Conservation (phyloP, 2,888 invertebrate species). For the Lithophane semibrunnea region DNA sequence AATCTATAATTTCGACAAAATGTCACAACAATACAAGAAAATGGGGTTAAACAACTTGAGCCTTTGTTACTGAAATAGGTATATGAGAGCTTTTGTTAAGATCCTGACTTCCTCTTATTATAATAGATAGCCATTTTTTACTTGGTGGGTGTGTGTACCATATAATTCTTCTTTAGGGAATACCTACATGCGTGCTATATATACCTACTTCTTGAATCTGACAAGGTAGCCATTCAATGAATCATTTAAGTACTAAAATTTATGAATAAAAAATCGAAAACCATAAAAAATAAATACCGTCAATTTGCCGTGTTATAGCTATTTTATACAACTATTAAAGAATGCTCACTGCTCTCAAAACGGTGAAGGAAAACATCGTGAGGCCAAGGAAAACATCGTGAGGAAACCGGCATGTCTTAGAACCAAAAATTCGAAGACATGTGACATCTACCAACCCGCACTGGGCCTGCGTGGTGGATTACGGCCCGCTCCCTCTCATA, state of each 20-base stretch:
- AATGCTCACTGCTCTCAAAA: too few species aligned
- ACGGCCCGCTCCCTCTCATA: too few species aligned
- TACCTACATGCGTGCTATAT: neutral
- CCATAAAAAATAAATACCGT: neutral
- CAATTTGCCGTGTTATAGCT: neutral
- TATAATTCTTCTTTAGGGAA: neutral
- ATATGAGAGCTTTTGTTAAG: neutral
- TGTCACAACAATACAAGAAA: neutral
- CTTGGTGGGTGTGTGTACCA: neutral
- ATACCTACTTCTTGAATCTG: neutral
- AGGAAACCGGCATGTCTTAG: too few species aligned
- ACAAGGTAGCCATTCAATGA: neutral
- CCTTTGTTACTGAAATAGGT: constrained; percentile 5
- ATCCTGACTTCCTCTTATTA: too few species aligned
- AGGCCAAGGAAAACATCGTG: too few species aligned
- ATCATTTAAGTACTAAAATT: neutral
- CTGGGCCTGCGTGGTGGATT: too few species aligned
- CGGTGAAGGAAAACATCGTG: too few species aligned
- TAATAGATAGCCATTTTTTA: neutral
- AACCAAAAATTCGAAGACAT: too few species aligned
- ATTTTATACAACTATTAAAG: neutral
- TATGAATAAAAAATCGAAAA: neutral
- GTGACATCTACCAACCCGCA: too few species aligned
- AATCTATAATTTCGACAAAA: neutral
- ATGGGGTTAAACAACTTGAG: neutral